Base-by-base conservation (phyloP, 2,797 vertebrate genomes). In the Ctenochaetus hawaiiensis region DNA sequence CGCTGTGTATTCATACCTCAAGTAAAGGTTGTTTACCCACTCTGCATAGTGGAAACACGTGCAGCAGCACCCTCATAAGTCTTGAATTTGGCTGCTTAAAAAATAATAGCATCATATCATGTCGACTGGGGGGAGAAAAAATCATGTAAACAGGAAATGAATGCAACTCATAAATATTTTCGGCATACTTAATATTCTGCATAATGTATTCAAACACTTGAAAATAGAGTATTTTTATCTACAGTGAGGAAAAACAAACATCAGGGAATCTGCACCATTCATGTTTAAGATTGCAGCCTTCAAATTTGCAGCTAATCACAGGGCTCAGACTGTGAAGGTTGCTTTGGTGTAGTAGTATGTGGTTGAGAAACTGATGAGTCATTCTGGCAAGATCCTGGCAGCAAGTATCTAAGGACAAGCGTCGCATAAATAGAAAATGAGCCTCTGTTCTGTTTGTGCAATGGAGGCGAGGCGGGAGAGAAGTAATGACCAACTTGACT, bases 81-180 rank as follows among this genome's bases (percentile, higher is more conserved):
- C 62, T 64, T 16, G 14, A 78, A 73, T 84, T 77, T 73, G 66
- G 53, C 75, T 81, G 47, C 53, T 86, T 77, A 78, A 72, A 74
- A 72, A 80, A 81, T 67, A 85, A 88, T 57, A 54, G 67, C 47
- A 45, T 81, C 64, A 41, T 56, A 44, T 66, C 76, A 43, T 49
- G 69, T 80, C 75, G 78, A 80, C 68, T 37, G 39, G 11, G 45
- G 58, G 7, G 17, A 2, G 45, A 49, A 23, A 18, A 52, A 20
- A 67, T 67, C 54, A 74, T 87, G 77, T 81, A 83, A 90, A 90
- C 87, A 87, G 89, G 85, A 91, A 88, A 75, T 82, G 54, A 87
- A 83, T 79, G 62, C 5, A 34, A 77, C 56, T 63, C 34, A 18
- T 43, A 79, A 82, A 81, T 85, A 81, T 87, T 82, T 83, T 74